phyloP scores from a whole-genome alignment of 2,888 invertebrate species.

The Serripes groenlandicus region DNA sequence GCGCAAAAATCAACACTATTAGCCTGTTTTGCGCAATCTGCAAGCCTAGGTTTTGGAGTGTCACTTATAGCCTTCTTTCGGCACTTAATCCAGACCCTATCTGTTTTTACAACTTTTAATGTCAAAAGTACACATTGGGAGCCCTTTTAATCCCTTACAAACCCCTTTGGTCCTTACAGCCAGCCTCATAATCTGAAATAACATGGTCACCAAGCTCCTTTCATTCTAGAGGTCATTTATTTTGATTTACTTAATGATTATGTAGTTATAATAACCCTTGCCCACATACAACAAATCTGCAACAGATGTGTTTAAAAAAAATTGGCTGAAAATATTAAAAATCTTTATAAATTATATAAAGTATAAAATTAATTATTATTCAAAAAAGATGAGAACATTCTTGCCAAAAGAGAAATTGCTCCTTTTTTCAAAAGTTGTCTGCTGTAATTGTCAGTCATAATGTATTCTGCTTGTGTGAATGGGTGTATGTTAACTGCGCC shows the following conservation, averaged over 20 bases:
- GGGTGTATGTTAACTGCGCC: too few relatives aligned
- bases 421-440: too few relatives aligned
- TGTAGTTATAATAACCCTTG: background rate
- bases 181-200: slow-evolving; percentile 18
- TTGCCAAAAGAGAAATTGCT: too few relatives aligned
- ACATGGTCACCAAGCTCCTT: slow-evolving; percentile 18
- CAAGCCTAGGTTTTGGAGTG: slow-evolving; percentile 22
- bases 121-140: slow-evolving; percentile 25
- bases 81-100: background rate
- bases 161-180: slow-evolving; percentile 18
- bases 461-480: too few relatives aligned
- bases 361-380: too few relatives aligned
- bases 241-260: slow-evolving; percentile 10
- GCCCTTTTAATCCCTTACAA: slow-evolving; percentile 15
- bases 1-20: slow-evolving; percentile 55
- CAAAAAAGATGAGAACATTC: too few relatives aligned
- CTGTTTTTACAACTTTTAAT: slow-evolving; percentile 26
- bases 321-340: too few relatives aligned
- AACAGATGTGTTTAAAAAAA: too few relatives aligned
- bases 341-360: too few relatives aligned
- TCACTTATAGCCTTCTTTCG: slow-evolving; percentile 23
- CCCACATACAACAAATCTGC: too few relatives aligned
- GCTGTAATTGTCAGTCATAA: too few relatives aligned
- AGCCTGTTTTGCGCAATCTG: slow-evolving; percentile 28
- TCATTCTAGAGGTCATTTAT: background rate